phyloP scores from a whole-genome alignment of 2,797 vertebrate species.

The Spea hammondii region DNA sequence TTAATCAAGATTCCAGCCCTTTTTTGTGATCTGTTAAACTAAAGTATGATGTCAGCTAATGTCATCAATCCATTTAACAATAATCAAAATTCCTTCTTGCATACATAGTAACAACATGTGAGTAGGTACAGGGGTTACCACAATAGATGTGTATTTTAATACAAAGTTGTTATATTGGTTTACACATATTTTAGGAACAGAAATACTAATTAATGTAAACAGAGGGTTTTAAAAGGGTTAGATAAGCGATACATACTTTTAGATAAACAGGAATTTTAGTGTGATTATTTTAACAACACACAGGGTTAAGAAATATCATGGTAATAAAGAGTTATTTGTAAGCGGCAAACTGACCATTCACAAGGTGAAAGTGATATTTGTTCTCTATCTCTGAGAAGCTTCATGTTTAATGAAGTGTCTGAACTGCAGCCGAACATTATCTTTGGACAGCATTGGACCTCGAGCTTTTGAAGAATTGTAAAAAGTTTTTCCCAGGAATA shows the following conservation, averaged over 20 bases:
- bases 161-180: not conserved
- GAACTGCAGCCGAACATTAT: too few species aligned
- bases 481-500: too few species aligned
- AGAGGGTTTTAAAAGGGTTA: not conserved
- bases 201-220: not conserved
- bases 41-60: conserved; percentile 4
- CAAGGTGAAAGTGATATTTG: too few species aligned
- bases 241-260: not conserved
- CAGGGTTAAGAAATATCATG: too few species aligned
- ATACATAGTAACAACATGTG: not conserved
- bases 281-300: too few species aligned
- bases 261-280: not conserved
- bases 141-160: not conserved
- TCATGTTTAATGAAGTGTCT: too few species aligned
- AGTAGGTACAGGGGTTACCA: not conserved
- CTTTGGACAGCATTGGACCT: too few species aligned
- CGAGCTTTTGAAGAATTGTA: too few species aligned
- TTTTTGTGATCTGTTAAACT: not conserved
- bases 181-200: not conserved
- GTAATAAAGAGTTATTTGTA: too few species aligned
- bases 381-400: too few species aligned
- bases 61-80: not conserved
- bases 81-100: not conserved
- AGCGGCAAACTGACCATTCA: too few species aligned
- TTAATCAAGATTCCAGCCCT: conserved; percentile 31